These are phyloP conservation scores for Antennarius striatus DNA, from an alignment of 2,113 vertebrate genomes.

Conservation along the genomic window DNA sequence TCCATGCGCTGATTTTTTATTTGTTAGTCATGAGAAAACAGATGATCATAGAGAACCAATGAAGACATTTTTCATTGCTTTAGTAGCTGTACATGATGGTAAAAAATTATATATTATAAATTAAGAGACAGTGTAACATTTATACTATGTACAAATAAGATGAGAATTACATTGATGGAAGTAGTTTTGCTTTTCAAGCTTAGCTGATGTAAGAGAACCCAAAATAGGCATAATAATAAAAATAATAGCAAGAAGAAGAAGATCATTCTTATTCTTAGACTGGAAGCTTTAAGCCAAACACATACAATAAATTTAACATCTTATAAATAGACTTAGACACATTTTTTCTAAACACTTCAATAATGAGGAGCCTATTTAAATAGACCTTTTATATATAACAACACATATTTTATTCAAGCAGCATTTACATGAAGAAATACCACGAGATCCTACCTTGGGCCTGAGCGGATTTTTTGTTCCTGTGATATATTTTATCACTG, in stretches of 20 bases:
- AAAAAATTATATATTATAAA: slow-evolving; percentile 56
- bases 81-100: slow-evolving; percentile 43
- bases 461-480: not conserved
- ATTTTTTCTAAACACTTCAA: slow-evolving; percentile 39
- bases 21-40: slow-evolving; percentile 54
- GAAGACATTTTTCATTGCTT: slow-evolving; percentile 37
- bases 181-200: slow-evolving; percentile 54
- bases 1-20: slow-evolving; percentile 64
- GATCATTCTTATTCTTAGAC: slow-evolving; percentile 12
- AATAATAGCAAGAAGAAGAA: not conserved
- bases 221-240: slow-evolving; percentile 19
- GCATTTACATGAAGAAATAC: slow-evolving; percentile 21
- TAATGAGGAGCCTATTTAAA: slow-evolving; percentile 40
- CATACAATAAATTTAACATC: slow-evolving; percentile 38
- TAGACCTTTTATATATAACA: slow-evolving; percentile 10
- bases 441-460: not conserved
- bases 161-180: slow-evolving; percentile 45
- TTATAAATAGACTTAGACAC: slow-evolving; percentile 58
- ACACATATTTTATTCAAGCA: slow-evolving; percentile 19
- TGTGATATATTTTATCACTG: not conserved
- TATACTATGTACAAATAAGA: slow-evolving; percentile 46
- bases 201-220: slow-evolving; percentile 17
- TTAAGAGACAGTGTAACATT: slow-evolving; percentile 31
- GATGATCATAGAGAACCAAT: slow-evolving; percentile 35
- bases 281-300: slow-evolving; percentile 61